Evolutionary conservation across 1,140 invertebrate genomes (phyloP), one percentile per base, ranked within the genome.

Genomic region (Caenorhabditis brenneri): DNA sequence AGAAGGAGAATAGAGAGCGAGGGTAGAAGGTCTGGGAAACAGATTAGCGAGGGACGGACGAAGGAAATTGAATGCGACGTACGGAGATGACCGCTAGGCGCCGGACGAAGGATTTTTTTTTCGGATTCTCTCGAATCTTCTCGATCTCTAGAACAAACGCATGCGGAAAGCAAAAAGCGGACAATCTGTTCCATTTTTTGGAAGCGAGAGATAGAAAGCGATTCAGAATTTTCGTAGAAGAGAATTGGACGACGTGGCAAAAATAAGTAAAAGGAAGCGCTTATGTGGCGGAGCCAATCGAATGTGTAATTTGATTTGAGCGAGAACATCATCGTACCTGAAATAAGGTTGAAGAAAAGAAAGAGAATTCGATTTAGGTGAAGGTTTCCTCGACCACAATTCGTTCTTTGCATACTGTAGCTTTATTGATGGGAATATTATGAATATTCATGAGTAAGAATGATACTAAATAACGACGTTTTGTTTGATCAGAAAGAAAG

Each of bases 141-240:
- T 74, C 65, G 33, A 74, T 74, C 19, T 74, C 65, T 74, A 74
- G n/a, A 42, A 74, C 27, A 42, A n/a, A n/a, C 36, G 65, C 33
- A 74, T 42, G 65, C 65, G 65, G 65, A 74, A 74, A 74, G 65
- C 24, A 42, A 36, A 74, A 74, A 42, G 65, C 58, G 65, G 65
- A 74, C 65, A 74, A 74, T 74, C 65, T 74, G 65, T 74, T 74
- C 65, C 65, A 74, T 74, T 74, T 74, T 74, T 74, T 74, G n/a
- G n/a, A 22, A 65, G 58, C 48, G 19, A 65, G 0, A 42, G 65
- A 74, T 42, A 39, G 36, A 27, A 74, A 42, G 36, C 19, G 36
- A 55, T 5, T 19, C 15, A n/a, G 53, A 55, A 27, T 27, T 55
- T 24, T 55, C 53, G 53, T n/a, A 24, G 53, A 65, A 36, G 24